A percentile compares a stretch with the other conserved stretches of the same genome.
Evolutionary conservation across 64 coral and sea anemone species (phyloP).

Genomic region (Stichodactyla mertensii): DNA sequence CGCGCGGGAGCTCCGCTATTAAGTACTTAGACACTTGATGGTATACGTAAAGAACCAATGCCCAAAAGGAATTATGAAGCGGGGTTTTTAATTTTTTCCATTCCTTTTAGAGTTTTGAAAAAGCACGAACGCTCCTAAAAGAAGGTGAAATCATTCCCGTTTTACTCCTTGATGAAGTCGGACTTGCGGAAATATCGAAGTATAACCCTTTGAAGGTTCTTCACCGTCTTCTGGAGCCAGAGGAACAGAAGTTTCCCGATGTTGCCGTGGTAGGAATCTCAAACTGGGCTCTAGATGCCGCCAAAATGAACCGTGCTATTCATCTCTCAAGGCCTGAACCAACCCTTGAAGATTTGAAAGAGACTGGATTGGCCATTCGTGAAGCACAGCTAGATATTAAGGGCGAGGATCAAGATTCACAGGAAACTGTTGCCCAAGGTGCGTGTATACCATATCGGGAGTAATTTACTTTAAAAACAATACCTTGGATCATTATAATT

Average conservation of each 20-base stretch:
- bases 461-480: too few relatives aligned
- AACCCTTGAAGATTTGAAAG: conserved; percentile 39
- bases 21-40: too few relatives aligned
- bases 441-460: not conserved
- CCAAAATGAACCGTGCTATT: conserved; percentile 89
- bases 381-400: conserved; percentile 1
- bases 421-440: not conserved
- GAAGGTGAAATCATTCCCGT: conserved; percentile 41
- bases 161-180: conserved; percentile 66
- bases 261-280: conserved; percentile 70
- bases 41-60: too few relatives aligned
- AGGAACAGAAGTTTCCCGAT: conserved; percentile 44
- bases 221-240: conserved; percentile 65
- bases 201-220: conserved; percentile 73
- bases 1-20: too few relatives aligned
- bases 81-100: not conserved
- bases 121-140: conserved; percentile 32
- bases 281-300: conserved; percentile 79
- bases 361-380: conserved; percentile 53
- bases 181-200: conserved; percentile 59
- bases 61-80: not conserved
- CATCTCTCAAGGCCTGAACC: conserved; percentile 85
- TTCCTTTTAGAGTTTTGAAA: conserved; percentile 39
- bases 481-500: too few relatives aligned
- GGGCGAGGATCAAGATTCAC: not conserved